Percentiles rank a stretch among this genome's conserved stretches.
These are phyloP conservation scores for Bombus sibiricus DNA, from an alignment of 1,140 invertebrate genomes.

Conservation along the genomic window DNA sequence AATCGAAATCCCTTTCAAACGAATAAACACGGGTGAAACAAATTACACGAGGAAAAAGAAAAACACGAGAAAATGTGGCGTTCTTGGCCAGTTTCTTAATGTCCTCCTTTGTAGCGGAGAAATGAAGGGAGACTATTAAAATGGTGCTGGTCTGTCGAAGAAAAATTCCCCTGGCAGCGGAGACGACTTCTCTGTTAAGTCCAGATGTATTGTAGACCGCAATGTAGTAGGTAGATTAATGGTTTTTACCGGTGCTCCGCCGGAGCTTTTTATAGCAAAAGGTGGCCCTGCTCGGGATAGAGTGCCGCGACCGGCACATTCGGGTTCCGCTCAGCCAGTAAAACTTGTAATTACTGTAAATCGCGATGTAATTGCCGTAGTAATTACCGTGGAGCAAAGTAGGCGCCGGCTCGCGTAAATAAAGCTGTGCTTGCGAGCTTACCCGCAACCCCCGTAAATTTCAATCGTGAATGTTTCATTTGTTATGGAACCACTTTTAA, in stretches of 20 bases:
- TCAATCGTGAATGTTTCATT: constrained; percentile 53
- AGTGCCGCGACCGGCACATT: constrained; percentile 35
- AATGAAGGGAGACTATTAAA: constrained; percentile 33
- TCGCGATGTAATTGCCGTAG: constrained; percentile 57
- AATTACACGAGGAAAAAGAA: not conserved
- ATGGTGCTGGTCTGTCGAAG: not conserved
- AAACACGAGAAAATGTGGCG: not conserved
- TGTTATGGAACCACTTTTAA: constrained; percentile 49
- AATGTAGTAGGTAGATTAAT: constrained; percentile 43
- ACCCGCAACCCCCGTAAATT: constrained; percentile 42
- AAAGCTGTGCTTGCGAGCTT: constrained; percentile 55
- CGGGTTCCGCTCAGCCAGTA: constrained; percentile 52
- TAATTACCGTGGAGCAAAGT: constrained; percentile 53
- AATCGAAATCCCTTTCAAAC: not conserved
- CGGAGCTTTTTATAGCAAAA: constrained; percentile 45
- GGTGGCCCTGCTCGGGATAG: constrained; percentile 34
- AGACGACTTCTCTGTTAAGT: constrained; percentile 43
- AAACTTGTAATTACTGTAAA: constrained; percentile 59
- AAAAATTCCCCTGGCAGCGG: constrained; percentile 23
- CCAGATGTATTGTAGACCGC: constrained; percentile 31
- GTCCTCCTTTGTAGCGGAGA: not conserved
- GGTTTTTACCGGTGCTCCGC: constrained; percentile 33
- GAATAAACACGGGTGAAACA: not conserved
- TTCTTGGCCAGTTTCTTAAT: not conserved
- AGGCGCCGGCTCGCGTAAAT: constrained; percentile 52